phyloP scores from a whole-genome alignment of 2,888 invertebrate species.

The Cenopis cana region DNA sequence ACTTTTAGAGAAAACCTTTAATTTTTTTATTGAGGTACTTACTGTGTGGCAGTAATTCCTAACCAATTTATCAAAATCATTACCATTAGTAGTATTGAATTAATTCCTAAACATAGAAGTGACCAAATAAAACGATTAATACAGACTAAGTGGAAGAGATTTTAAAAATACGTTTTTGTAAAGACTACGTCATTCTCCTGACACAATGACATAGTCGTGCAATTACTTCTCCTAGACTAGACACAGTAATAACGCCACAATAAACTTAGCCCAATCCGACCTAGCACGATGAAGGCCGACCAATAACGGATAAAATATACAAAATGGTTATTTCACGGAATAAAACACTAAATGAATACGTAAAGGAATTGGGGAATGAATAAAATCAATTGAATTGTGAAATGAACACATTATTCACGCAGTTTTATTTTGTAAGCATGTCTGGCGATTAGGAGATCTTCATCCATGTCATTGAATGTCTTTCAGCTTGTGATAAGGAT shows the following conservation, averaged over 20 bases:
- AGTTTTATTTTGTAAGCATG: not conserved
- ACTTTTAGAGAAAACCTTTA: too few species aligned
- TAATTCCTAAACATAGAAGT: too few species aligned
- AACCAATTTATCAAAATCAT: too few species aligned
- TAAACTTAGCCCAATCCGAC: constrained; percentile 20
- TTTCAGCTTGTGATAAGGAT: not conserved
- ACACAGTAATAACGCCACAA: constrained; percentile 30
- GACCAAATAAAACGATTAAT: too few species aligned
- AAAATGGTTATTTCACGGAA: constrained; percentile 27
- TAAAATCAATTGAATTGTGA: constrained; percentile 8
- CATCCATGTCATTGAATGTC: not conserved
- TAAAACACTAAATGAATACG: constrained; percentile 30
- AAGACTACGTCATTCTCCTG: too few species aligned
- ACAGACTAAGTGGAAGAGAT: too few species aligned
- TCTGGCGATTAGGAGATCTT: not conserved
- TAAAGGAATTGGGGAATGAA: constrained; percentile 4
- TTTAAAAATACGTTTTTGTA: too few species aligned
- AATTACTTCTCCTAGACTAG: not conserved
- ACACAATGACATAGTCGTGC: constrained; percentile 14
- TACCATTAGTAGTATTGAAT: too few species aligned
- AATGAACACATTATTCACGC: constrained; percentile 6
- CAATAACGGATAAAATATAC: constrained; percentile 21
- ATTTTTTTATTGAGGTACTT: too few species aligned
- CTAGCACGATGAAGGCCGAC: constrained; percentile 30
- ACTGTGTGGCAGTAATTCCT: too few species aligned